phyloP scores from a whole-genome alignment of 2,888 invertebrate species.

The Macrosiphum euphorbiae region DNA sequence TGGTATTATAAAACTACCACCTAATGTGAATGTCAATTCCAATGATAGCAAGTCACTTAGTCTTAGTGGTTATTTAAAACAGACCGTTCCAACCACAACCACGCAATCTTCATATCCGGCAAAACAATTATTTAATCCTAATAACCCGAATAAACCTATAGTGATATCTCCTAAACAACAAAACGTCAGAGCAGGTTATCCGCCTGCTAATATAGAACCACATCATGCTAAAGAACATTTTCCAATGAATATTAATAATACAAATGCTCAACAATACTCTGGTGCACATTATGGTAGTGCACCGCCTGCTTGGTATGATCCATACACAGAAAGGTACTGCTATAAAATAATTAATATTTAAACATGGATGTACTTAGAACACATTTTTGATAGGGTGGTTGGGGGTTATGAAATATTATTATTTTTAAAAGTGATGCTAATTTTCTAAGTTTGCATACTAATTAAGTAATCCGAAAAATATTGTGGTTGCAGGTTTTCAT shows the following conservation, averaged over 20 bases:
- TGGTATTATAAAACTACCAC: constrained; percentile 66
- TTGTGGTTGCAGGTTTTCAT: neutral
- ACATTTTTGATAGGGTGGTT: neutral
- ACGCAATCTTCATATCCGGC: constrained; percentile 69
- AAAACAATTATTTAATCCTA: constrained; percentile 76
- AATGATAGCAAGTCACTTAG: constrained; percentile 63
- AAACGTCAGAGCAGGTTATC: constrained; percentile 71
- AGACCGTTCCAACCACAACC: neutral
- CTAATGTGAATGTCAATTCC: constrained; percentile 65
- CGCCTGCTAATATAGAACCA: constrained; percentile 68
- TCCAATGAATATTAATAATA: neutral
- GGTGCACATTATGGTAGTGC: constrained; percentile 61
- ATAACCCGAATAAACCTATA: constrained; percentile 81
- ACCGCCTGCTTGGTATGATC: constrained; percentile 75
- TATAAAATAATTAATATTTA: neutral
- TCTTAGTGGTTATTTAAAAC: constrained; percentile 57
- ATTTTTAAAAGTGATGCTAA: neutral
- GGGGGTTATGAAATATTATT: neutral
- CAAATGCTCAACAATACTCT: constrained; percentile 49
- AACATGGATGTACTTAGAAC: neutral
- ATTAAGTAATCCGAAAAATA: neutral
- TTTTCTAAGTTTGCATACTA: neutral
- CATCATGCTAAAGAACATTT: constrained; percentile 51
- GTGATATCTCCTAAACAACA: constrained; percentile 70
- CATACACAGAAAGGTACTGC: constrained; percentile 72